Base-by-base conservation (phyloP, 2,797 vertebrate species). In the Phataginus tricuspis region DNA sequence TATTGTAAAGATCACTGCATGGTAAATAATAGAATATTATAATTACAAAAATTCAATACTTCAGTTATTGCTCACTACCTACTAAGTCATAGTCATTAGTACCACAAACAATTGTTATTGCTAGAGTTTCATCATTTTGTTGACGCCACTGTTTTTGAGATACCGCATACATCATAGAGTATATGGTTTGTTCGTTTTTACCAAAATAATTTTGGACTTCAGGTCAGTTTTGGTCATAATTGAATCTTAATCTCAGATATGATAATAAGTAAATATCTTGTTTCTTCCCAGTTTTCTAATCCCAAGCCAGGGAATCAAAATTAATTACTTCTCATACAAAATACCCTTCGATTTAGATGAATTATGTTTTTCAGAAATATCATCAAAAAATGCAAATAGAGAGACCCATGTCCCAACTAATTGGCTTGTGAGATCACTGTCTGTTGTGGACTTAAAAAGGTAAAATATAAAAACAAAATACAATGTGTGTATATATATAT, bases 1-100 rank as follows among this genome's bases (percentile, higher is more conserved):
- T 39, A 63, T 93, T 87, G 34, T 88, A 85, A 97, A 83, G 69
- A 88, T 82, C 57, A 72, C 55, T 66, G 29, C 49, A 42, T 74
- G 34, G 13, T 51, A 89, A 93, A 86, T 84, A 31, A 95, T 34
- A 92, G 86, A 94, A 66, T 61, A 75, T 51, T 64, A 19, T 78
- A 49, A 87, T 92, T 92, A 89, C 63, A 84, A 72, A 66, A 92
- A 42, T 64, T 37, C 31, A 61, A 13, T 63, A 14, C 25, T 78
- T 94, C 7, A 5, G n/a, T 93, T 87, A 74, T 34, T 90, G 10
- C 42, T 90, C 42, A 85, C 80, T 80, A 72, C 31, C 49, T 94
- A 91, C 57, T 64, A 94, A 96, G 64, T 87, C 51, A 86, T 75
- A 74, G 7, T 34, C 37, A 68, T 94, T 45, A 95, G 53, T 72